Evolutionary conservation across 53 echinoderm and acorn worm species (phyloP), one percentile per base, ranked within the genome.

Genomic region (Astropecten irregularis): DNA sequence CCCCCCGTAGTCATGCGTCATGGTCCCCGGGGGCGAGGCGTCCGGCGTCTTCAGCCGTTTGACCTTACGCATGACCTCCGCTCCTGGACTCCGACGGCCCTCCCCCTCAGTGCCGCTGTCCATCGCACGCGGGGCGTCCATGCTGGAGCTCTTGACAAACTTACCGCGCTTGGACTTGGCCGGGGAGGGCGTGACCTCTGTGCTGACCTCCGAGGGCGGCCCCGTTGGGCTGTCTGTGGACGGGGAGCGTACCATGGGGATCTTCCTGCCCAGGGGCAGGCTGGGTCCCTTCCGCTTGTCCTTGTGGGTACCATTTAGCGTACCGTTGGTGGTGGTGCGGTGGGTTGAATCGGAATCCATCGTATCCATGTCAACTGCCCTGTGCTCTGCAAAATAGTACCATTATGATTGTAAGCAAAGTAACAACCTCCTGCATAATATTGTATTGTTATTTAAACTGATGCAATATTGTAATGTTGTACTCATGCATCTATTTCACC

Each of bases 91-190:
- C n/a, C 92, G 84, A 3, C 85, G 81, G 1, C 90, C 92, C 29
- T 95, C 91, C n/a, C 88, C 68, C 27, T 91, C 94, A 15, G 59
- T 34, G 29, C 56, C 47, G 2, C 82, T 52, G 18, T 83, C n/a
- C n/a, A 69, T 7, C 61, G 69, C 32, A n/a, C n/a, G 85, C 14
- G 94, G 49, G 8, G 91, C 76, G 48, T 96, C 96, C 94, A 94
- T 91, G 67, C 96, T 96, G 28, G 94, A 56, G 34, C 96, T 96
- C 69, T 96, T 96, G 44, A 83, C 74, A 72, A 96, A 96, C 55
- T 91, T 94, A 55, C 85, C 91, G 9, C 96, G 89, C 53, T 93
- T 92, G 58, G 89, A 68, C 49, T 96, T 96, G 22, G 91, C 91
- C 2, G 91, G 91, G 10, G 87, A 77, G 0, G 89, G 82, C 33